Conservation (phyloP, 37 sponge, comb jelly and placozoan genomes). For the Ianthella basta region DNA sequence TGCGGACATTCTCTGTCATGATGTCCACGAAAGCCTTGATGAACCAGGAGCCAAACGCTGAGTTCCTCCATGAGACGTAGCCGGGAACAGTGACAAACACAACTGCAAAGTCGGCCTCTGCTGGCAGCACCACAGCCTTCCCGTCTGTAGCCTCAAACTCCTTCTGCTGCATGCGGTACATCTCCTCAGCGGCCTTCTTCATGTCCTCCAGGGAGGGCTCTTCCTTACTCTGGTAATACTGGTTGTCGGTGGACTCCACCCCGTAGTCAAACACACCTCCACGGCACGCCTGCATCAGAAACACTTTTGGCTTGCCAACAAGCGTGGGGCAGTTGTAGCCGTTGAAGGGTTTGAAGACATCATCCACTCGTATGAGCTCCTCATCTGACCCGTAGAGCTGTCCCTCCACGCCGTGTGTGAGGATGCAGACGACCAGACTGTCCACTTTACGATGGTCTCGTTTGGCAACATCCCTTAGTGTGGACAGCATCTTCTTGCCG, state of each 20-base stretch:
- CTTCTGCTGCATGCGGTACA: neutral
- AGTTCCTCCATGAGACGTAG: conserved; percentile 92
- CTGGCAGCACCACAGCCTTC: conserved; percentile 32
- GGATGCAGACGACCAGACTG: conserved; percentile 66
- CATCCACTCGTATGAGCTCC: conserved; percentile 64
- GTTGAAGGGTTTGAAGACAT: conserved; percentile 65
- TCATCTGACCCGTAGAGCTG: conserved; percentile 81
- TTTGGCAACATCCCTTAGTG: conserved; percentile 15
- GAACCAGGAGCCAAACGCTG: conserved; percentile 84
- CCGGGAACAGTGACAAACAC: conserved; percentile 88
- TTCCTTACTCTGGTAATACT: too few relatives aligned
- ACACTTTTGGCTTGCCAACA: conserved; percentile 91
- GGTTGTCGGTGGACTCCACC: conserved; percentile 59
- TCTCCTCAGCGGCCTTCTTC: neutral
- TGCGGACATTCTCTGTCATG: conserved; percentile 40
- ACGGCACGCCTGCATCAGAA: conserved; percentile 85
- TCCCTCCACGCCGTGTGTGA: conserved; percentile 81
- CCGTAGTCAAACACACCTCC: conserved; percentile 78
- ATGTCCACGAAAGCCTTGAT: conserved; percentile 76
- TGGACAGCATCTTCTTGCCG: neutral
- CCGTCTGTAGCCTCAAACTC: conserved; percentile 51
- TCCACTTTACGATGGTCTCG: conserved; percentile 67
- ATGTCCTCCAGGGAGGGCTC: neutral
- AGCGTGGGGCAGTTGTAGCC: conserved; percentile 74
- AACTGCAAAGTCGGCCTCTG: conserved; percentile 17